Evolutionary conservation across 2,113 vertebrate species (phyloP), one percentile per base, ranked within the genome.

Genomic region (Nycticorax nycticorax): DNA sequence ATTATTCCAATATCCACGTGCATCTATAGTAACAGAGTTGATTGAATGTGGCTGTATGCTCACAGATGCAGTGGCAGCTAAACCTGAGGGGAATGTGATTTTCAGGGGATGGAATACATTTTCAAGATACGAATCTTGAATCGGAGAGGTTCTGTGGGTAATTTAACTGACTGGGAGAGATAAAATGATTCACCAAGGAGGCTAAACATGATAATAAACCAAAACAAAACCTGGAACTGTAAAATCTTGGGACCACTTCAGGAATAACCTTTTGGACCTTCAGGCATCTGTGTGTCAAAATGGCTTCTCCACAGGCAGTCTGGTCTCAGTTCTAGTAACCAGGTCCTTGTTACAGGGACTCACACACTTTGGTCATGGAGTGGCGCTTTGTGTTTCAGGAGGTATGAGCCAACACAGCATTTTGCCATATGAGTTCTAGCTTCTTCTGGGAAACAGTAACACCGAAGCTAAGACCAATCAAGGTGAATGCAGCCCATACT

Each of bases 311-410:
- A 1, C 69, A 60, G 20, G 21, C 1, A 1, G 5, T 75, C 39
- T 67, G 18, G 10, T 81, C 28, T 60, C 47, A 26, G 22, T 43
- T 81, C 20, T 16, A 17, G n/a, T 33, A 60, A 32, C 21, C 15
- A 43, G 52, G 10, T 59, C 55, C 10, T 59, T 63, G 8, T 63
- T 28, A 37, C 30, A 39, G 57, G 19, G 28, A n/a, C 45, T 76
- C 2, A 0, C 27, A 4, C 27, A 0, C 30, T 39, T 39, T 59
- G 48, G 19, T 47, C 57, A 5, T 22, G 9, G 41, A 56, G 15
- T 8, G 32, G 14, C 12, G 20, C 33, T 18, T 18, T 2, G 32
- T 27, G 23, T 80, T 60, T 56, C 23, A 10, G 68, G 59, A 83
- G n/a, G 3, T 23, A 12, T 8, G 18, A 79, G 12, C n/a, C 56